Base-by-base conservation (phyloP, 2,888 invertebrate genomes). In the Hydriomena furcata region DNA sequence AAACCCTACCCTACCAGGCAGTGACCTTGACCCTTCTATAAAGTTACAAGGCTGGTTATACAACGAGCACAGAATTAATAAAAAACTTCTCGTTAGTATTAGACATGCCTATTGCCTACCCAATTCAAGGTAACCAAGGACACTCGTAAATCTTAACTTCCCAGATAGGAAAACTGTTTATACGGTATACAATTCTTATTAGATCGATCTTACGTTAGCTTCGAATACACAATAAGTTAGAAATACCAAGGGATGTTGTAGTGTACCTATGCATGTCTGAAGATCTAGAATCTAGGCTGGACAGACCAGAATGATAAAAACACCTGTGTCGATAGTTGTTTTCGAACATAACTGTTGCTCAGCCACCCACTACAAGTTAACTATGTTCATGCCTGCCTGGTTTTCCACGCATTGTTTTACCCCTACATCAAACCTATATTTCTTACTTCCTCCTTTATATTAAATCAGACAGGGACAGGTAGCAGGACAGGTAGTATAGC, bases 311-410 rank as follows among this genome's bases (percentile, higher is more conserved):
- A n/a, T 24, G 28, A 24, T 7, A 28, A 30, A 35, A 48, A 3
- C 24, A 24, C 35, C 31, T 43, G 31, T 30, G 2, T 11, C 8
- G 12, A 7, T 20, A 12, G 41, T 23, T 30, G 30, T 42, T 46
- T 25, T 13, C 36, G 27, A 25, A 38, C 46, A 46, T 48, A 45
- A 51, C 52, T 41, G 13, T 55, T 52, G 52, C 23, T 55, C 60
- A 53, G 40, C 51, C 55, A 55, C 43, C 49, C 34, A 47, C 44
- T 37, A 40, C 43, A 30, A 36, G 24, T 44, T 27, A 30, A 30
- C 48, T 49, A 49, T 51, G 56, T 56, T 58, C 56, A 58, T 53
- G 61, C 56, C 10, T 52, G 52, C 41, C 31, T 54, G 52, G 35
- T 42, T 58, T 27, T 37, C 17, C 40, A 30, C 24, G 43, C 46